These are phyloP conservation scores for Hemibagrus guttatus DNA, from an alignment of 2,797 vertebrate genomes.

Conservation along the genomic window DNA sequence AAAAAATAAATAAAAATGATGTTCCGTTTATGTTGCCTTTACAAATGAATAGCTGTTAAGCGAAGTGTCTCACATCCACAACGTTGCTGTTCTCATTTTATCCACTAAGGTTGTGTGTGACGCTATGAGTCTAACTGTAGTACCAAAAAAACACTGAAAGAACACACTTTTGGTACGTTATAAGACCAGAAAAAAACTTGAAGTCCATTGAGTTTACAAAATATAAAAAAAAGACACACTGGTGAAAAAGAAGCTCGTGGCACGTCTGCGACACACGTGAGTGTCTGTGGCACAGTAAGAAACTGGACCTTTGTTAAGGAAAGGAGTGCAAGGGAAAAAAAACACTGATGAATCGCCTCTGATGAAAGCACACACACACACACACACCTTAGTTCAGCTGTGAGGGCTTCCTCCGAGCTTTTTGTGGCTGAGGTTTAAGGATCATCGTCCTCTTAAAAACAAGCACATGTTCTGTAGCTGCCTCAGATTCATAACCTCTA, in stretches of 20 bases:
- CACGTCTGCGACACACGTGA: conserved; percentile 50
- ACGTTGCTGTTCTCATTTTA: conserved; percentile 74
- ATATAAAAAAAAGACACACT: conserved; percentile 67
- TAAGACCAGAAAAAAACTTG: conserved; percentile 67
- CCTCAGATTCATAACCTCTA: conserved; percentile 58
- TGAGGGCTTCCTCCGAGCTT: conserved; percentile 31
- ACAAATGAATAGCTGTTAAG: conserved; percentile 72
- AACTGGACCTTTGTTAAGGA: conserved; percentile 58
- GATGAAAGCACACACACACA: conserved; percentile 46
- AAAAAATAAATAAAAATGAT: conserved; percentile 39
- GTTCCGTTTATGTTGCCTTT: conserved; percentile 80
- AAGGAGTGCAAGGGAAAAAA: conserved; percentile 55
- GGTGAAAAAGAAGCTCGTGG: conserved; percentile 64
- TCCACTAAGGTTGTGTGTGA: conserved; percentile 70
- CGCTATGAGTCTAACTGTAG: conserved; percentile 67
- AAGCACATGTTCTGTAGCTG: conserved; percentile 71
- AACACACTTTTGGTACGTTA: conserved; percentile 63
- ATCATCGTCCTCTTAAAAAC: conserved; percentile 39
- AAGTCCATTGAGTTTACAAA: conserved; percentile 71
- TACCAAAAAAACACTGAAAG: conserved; percentile 64
- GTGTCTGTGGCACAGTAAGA: conserved; percentile 65
- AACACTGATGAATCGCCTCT: conserved; percentile 59
- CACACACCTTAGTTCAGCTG: conserved; percentile 30
- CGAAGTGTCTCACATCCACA: conserved; percentile 74
- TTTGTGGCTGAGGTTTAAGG: conserved; percentile 27